A percentile compares a stretch with the other conserved stretches of the same genome.
These are phyloP conservation scores for Tribolium castaneum DNA, from an alignment of 1,140 invertebrate genomes.

Conservation along the genomic window DNA sequence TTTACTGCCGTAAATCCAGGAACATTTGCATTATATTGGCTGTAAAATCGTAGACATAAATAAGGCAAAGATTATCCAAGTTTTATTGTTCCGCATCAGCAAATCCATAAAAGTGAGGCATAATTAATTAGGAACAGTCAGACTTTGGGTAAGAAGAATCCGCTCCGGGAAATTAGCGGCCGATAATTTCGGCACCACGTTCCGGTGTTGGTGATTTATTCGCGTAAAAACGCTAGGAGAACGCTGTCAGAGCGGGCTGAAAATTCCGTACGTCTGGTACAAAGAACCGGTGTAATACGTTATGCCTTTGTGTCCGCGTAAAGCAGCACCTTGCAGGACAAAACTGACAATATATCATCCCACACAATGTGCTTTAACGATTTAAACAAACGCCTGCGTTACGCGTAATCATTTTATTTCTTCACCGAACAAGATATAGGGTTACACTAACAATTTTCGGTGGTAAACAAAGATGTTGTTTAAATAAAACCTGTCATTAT, in stretches of 20 bases:
- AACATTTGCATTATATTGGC: neutral
- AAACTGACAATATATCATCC: constrained; percentile 57
- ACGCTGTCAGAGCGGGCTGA: constrained; percentile 32
- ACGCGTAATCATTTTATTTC: constrained; percentile 43
- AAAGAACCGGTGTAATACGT: constrained; percentile 60
- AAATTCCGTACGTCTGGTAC: constrained; percentile 46
- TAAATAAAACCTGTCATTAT: constrained; percentile 39
- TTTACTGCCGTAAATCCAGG: neutral
- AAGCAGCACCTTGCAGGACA: constrained; percentile 60
- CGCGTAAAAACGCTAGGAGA: constrained; percentile 35
- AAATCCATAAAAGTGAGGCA: neutral
- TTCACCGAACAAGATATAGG: constrained; percentile 22
- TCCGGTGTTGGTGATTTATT: constrained; percentile 25
- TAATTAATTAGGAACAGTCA: neutral
- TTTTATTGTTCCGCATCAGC: neutral
- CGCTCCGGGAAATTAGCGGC: neutral
- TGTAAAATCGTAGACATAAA: neutral
- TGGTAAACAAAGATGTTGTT: constrained; percentile 28
- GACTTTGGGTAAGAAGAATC: neutral
- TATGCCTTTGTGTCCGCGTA: constrained; percentile 57
- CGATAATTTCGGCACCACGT: constrained; percentile 12
- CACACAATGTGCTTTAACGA: constrained; percentile 57
- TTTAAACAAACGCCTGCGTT: constrained; percentile 56
- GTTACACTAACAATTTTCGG: constrained; percentile 6
- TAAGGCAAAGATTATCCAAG: neutral